Percentiles rank a stretch among this genome's conserved stretches.
phyloP scores from a whole-genome alignment of 2,113 vertebrate species.

The Oncorhynchus kisutch region DNA sequence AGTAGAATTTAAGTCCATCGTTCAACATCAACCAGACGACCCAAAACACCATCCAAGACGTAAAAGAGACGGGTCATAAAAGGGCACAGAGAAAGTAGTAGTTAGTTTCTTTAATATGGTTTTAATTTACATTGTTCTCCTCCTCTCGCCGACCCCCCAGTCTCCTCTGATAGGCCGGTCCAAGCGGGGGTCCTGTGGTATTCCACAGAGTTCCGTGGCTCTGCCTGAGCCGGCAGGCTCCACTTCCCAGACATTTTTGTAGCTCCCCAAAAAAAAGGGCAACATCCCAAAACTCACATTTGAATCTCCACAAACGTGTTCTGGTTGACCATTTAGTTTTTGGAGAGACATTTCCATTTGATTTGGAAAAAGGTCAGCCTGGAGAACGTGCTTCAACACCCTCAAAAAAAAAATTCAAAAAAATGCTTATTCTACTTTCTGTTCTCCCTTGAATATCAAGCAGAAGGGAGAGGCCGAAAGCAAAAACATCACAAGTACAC shows the following conservation, averaged over 20 bases:
- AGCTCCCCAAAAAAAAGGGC: constrained; percentile 50
- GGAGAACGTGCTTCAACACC: constrained; percentile 56
- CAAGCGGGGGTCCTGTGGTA: constrained; percentile 5
- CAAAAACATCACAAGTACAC: constrained; percentile 78
- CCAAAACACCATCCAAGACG: too few relatives aligned
- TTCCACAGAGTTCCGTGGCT: constrained; percentile 31
- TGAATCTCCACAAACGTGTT: constrained; percentile 33
- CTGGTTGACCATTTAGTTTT: constrained; percentile 26
- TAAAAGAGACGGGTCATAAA: constrained; percentile 51
- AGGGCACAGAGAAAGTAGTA: constrained; percentile 64
- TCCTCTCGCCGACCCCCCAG: background rate
- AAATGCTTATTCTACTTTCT: constrained; percentile 51
- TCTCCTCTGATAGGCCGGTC: background rate
- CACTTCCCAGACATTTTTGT: constrained; percentile 4
- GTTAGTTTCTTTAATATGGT: constrained; percentile 41
- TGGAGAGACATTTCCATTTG: constrained; percentile 22
- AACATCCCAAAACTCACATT: constrained; percentile 57
- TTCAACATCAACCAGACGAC: constrained; percentile 43
- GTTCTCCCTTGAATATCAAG: constrained; percentile 62
- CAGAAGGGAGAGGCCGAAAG: constrained; percentile 76
- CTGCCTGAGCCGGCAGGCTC: constrained; percentile 7
- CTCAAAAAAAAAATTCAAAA: constrained; percentile 42
- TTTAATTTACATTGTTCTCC: constrained; percentile 62
- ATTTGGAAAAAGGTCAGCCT: constrained; percentile 54
- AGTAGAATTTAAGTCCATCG: constrained; percentile 51